Percentiles rank a stretch among this genome's conserved stretches.
phyloP scores from a whole-genome alignment of 2,113 vertebrate genomes.

The Marcusenius ussheri region DNA sequence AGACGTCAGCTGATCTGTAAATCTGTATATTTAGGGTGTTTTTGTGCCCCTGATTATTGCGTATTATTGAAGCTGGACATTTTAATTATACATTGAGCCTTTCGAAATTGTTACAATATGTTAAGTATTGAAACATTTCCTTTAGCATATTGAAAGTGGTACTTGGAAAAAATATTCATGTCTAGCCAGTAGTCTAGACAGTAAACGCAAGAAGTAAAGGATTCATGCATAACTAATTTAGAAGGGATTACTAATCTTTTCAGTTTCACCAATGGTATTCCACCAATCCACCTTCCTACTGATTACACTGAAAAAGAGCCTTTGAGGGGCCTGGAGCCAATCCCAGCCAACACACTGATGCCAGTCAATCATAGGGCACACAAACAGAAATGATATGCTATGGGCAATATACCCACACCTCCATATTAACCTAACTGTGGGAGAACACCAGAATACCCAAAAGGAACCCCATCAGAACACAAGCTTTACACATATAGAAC shows the following conservation, averaged over 20 bases:
- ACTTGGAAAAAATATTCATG: constrained; percentile 10
- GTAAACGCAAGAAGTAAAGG: constrained; percentile 35
- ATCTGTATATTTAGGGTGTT: not conserved
- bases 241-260: constrained; percentile 31
- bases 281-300: not conserved
- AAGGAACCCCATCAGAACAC: not conserved
- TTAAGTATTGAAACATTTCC: not conserved
- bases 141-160: not conserved
- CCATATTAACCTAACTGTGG: not conserved
- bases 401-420: not conserved
- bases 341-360: not conserved
- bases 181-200: constrained; percentile 53
- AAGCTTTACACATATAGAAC: not conserved
- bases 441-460: not conserved
- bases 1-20: not conserved
- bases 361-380: not conserved
- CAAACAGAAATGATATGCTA: not conserved
- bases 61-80: not conserved
- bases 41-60: not conserved
- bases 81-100: not conserved
- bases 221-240: constrained; percentile 28
- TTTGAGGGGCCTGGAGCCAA: not conserved
- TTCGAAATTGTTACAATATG: not conserved
- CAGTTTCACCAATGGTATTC: constrained; percentile 29
- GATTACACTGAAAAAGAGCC: not conserved